A percentile compares a stretch with the other conserved stretches of the same genome.
These are phyloP conservation scores for Macropis europaea DNA, from an alignment of 2,888 invertebrate genomes.

Conservation along the genomic window DNA sequence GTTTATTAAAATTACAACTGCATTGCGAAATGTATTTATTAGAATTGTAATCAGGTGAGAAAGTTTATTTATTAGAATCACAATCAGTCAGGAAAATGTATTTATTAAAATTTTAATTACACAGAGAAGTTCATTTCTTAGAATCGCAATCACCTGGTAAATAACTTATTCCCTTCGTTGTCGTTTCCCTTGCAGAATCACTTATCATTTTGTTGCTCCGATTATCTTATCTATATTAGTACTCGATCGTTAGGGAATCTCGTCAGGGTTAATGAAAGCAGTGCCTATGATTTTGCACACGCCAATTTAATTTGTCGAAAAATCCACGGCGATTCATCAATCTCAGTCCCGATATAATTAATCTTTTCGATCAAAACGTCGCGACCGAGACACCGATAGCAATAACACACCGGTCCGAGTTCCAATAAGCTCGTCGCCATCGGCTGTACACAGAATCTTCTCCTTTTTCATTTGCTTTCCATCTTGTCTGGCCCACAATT, in stretches of 20 bases:
- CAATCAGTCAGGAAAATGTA: too few relatives aligned
- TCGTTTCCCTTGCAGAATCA: background rate
- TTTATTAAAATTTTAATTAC: too few relatives aligned
- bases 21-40: too few relatives aligned
- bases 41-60: too few relatives aligned
- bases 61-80: too few relatives aligned
- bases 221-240: slow-evolving; percentile 29
- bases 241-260: slow-evolving; percentile 32
- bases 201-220: slow-evolving; percentile 5
- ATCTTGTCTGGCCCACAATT: too few relatives aligned
- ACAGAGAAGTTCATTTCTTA: too few relatives aligned
- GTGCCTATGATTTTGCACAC: background rate
- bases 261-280: slow-evolving; percentile 35
- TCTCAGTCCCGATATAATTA: slow-evolving; percentile 43
- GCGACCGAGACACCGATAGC: slow-evolving; percentile 16
- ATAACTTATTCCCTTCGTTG: background rate
- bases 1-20: too few relatives aligned
- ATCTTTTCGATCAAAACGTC: slow-evolving; percentile 38
- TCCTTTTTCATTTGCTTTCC: too few relatives aligned
- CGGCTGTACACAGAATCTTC: background rate
- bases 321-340: slow-evolving; percentile 40
- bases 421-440: slow-evolving; percentile 17
- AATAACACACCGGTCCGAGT: slow-evolving; percentile 8
- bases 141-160: background rate
- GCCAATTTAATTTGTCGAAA: slow-evolving; percentile 26